phyloP scores from a whole-genome alignment of 2,113 vertebrate genomes.

The Xenopus laevis region DNA sequence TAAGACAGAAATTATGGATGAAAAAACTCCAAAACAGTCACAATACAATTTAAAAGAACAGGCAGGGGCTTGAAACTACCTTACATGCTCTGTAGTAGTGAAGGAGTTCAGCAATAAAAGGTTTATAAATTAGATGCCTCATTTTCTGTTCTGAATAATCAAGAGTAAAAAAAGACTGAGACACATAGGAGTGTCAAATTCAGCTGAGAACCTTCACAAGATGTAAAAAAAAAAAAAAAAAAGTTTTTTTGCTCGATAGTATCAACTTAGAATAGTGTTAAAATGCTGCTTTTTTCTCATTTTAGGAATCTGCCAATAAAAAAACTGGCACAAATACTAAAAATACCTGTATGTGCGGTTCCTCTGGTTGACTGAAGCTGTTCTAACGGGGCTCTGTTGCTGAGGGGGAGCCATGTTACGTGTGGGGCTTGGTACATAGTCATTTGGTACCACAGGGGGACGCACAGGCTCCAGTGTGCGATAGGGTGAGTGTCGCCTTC shows the following conservation, averaged over 20 bases:
- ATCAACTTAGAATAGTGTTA: too few species aligned
- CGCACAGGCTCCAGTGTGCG: constrained; percentile 97
- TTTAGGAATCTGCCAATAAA: constrained; percentile 46
- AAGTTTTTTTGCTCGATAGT: too few species aligned
- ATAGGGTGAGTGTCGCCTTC: constrained; percentile 97
- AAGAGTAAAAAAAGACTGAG: not conserved
- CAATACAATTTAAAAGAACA: constrained; percentile 26
- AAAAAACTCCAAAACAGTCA: constrained; percentile 16
- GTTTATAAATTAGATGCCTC: not conserved
- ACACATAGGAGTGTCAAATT: not conserved
- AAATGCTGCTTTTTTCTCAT: not conserved
- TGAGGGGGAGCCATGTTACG: constrained; percentile 88
- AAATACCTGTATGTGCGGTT: constrained; percentile 99
- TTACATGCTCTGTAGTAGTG: constrained; percentile 45
- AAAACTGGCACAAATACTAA: constrained; percentile 48
- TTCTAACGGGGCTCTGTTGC: constrained; percentile 91
- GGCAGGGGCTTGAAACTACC: constrained; percentile 12
- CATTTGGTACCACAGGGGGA: constrained; percentile 97
- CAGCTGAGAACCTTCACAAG: too few species aligned
- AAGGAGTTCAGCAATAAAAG: constrained; percentile 23
- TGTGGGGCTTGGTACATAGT: constrained; percentile 97
- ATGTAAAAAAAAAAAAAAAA: too few species aligned
- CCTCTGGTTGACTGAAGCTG: constrained; percentile 97
- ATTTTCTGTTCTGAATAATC: not conserved
- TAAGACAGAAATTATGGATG: constrained; percentile 5